A percentile compares a stretch with the other conserved stretches of the same genome.
phyloP scores from a whole-genome alignment of 2,888 invertebrate species.

The Diarsia rubi region DNA sequence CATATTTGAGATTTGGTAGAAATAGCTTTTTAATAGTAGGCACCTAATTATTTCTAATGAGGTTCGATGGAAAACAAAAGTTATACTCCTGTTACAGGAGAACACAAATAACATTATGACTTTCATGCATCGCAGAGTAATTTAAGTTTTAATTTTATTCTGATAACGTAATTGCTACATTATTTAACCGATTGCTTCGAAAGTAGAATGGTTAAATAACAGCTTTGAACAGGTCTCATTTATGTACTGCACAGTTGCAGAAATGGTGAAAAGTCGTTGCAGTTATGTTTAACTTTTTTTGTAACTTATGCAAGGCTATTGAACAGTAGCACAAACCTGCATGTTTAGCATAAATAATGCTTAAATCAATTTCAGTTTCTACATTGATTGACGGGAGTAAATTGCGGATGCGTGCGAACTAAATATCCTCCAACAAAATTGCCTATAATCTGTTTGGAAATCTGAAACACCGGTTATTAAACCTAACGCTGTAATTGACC shows the following conservation, averaged over 20 bases:
- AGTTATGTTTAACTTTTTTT: slow-evolving; percentile 1
- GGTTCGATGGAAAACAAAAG: neutral
- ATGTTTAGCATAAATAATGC: slow-evolving; percentile 16
- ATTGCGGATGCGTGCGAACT: slow-evolving; percentile 64
- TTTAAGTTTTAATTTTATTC: slow-evolving; percentile 26
- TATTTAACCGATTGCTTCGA: slow-evolving; percentile 38
- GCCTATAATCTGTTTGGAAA: slow-evolving; percentile 64
- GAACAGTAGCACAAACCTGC: slow-evolving; percentile 11
- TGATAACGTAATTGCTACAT: slow-evolving; percentile 33
- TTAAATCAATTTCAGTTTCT: slow-evolving; percentile 45
- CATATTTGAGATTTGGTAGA: neutral
- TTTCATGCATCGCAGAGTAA: slow-evolving; percentile 16
- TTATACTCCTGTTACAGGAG: neutral
- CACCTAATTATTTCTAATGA: neutral
- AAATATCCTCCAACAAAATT: slow-evolving; percentile 62
- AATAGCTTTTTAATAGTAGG: neutral
- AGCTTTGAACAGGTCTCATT: slow-evolving; percentile 35
- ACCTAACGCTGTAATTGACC: slow-evolving; percentile 58
- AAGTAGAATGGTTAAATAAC: slow-evolving; percentile 57
- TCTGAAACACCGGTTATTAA: slow-evolving; percentile 60
- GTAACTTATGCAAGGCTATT: slow-evolving; percentile 1
- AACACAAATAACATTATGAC: neutral
- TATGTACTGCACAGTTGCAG: slow-evolving; percentile 16
- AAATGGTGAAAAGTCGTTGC: slow-evolving; percentile 10
- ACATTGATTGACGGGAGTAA: slow-evolving; percentile 50